Conservation (phyloP, 2,888 invertebrate genomes). For the Thysanoteuthis rhombus region DNA sequence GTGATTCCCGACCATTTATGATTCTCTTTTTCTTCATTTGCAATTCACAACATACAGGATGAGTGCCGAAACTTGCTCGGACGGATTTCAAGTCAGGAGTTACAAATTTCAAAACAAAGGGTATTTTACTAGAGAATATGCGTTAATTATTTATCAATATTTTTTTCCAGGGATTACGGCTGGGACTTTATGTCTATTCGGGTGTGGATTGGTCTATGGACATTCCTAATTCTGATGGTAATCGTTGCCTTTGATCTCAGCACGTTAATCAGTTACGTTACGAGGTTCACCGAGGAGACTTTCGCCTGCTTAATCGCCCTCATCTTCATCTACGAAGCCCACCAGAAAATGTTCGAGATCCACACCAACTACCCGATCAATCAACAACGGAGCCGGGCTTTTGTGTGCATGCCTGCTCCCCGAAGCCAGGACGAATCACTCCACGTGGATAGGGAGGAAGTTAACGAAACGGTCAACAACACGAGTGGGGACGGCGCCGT, state of each 20-base stretch:
- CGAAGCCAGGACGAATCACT: conserved; percentile 38
- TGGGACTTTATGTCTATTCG: conserved; percentile 95
- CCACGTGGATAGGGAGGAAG: neutral
- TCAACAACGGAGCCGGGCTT: conserved; percentile 36
- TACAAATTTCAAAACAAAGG: too few species aligned
- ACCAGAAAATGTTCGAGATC: conserved; percentile 86
- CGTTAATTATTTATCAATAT: too few species aligned
- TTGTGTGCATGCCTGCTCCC: conserved; percentile 35
- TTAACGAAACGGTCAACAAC: neutral
- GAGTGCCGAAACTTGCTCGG: too few species aligned
- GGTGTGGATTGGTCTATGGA: conserved; percentile 97
- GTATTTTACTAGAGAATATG: too few species aligned
- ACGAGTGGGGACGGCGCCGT: conserved; percentile 34
- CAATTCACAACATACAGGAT: too few species aligned
- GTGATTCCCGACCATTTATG: too few species aligned
- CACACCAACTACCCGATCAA: conserved; percentile 14
- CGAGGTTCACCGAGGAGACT: conserved; percentile 97
- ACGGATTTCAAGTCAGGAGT: too few species aligned
- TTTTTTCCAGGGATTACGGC: conserved; percentile 66
- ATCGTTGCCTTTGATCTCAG: conserved; percentile 94
- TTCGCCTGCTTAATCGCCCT: conserved; percentile 96
- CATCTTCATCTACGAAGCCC: conserved; percentile 97
- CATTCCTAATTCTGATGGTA: conserved; percentile 82
- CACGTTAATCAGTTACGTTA: conserved; percentile 95
- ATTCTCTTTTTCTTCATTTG: too few species aligned